Base-by-base conservation (phyloP, 1,140 invertebrate species). In the Tetramorium alpestre region DNA sequence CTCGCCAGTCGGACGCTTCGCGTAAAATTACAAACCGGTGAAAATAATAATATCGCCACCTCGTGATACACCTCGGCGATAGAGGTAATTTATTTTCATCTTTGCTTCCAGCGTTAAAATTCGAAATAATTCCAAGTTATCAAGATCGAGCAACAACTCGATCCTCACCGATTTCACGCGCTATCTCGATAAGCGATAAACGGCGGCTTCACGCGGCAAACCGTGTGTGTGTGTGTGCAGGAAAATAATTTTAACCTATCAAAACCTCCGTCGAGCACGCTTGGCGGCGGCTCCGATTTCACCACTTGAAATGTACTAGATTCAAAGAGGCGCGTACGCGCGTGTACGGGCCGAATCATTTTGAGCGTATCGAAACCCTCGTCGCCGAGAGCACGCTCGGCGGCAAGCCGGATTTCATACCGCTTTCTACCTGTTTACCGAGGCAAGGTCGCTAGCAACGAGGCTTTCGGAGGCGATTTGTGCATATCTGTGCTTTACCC, bases 161-260 rank as follows among this genome's bases (percentile, higher is more conserved):
- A 13, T 62, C 49, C 62, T 80, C 28, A 13, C 8, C 60, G 78
- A n/a, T 70, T 62, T 73, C 69, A 38, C 56, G 80, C 56, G 18
- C 16, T 25, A 51, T 25, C 60, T 44, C 77, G 77, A 67, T 25
- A 18, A 78, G n/a, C 51, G 78, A 82, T 82, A 72, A 82, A 82
- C 80, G 67, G 38, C 51, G 80, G 80, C 38, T 47, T 82, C 51
- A 16, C 78, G 78, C 65, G 58, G 58, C 80, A 41, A 84, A 33
- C 76, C 33, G 38, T 38, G 69, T 33, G 33, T 33, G 33, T 33
- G 33, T 33, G 33, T 33, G 33, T 41, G 38, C 49, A 49, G 69
- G 69, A 84, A 84, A 84, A 84, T 84, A 84, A 84, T 84, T 84
- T 84, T 73, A 72, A 69, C 84, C 84, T 64, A 88, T 80, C 60